Evolutionary conservation across 2,113 vertebrate genomes (phyloP).

Genomic region (Noturus placidus): DNA sequence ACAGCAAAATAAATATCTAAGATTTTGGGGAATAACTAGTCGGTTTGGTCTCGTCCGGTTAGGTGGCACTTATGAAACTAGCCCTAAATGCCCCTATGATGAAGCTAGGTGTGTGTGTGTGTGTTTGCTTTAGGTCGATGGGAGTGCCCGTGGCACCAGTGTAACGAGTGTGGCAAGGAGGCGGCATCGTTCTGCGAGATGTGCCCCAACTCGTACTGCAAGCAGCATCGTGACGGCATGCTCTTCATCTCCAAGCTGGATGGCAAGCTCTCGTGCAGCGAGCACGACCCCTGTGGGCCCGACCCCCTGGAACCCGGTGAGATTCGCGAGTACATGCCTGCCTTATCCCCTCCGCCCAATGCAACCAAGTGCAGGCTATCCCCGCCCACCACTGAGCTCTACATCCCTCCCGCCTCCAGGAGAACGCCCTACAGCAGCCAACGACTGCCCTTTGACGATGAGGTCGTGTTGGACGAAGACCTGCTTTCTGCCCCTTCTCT

Average conservation of each 20-base stretch:
- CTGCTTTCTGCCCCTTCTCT: constrained; percentile 13
- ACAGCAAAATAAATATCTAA: neutral
- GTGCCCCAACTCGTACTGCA: constrained; percentile 98
- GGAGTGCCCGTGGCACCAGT: constrained; percentile 99
- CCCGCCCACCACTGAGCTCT: constrained; percentile 17
- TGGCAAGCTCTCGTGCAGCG: constrained; percentile 92
- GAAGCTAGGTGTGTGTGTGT: neutral
- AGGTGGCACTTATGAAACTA: neutral
- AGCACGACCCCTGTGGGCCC: constrained; percentile 94
- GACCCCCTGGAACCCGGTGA: constrained; percentile 95
- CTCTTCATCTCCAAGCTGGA: constrained; percentile 98
- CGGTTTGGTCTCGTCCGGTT: too few relatives aligned
- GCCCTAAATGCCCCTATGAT: neutral
- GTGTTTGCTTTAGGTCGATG: constrained; percentile 81
- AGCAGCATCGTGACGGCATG: constrained; percentile 92
- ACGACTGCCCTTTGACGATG: constrained; percentile 3
- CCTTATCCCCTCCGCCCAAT: constrained; percentile 20
- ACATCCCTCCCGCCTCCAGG: constrained; percentile 26
- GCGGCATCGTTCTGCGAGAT: constrained; percentile 96
- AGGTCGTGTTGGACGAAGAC: constrained; percentile 30
- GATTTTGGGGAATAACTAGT: neutral
- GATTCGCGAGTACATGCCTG: constrained; percentile 84
- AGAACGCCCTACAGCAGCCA: constrained; percentile 15
- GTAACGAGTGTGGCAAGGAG: constrained; percentile 91
- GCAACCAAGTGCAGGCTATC: constrained; percentile 31